These are phyloP conservation scores for Gephyroberyx darwinii DNA, from an alignment of 2,797 vertebrate genomes.

Conservation along the genomic window DNA sequence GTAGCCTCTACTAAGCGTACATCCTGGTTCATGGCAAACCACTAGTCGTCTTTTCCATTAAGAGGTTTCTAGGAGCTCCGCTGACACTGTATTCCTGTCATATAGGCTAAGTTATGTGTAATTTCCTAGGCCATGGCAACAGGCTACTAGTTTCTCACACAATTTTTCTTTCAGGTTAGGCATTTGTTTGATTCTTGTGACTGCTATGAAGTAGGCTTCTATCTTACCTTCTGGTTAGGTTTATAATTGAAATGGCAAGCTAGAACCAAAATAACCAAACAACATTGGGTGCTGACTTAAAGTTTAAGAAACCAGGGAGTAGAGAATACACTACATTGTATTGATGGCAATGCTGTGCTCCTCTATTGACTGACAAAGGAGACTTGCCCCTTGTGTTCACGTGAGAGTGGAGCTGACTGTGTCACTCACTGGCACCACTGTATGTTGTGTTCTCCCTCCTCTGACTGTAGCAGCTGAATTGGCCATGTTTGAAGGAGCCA, in stretches of 20 bases:
- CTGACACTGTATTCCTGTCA: neutral
- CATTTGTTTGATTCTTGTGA: constrained; percentile 7
- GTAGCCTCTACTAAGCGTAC: constrained; percentile 33
- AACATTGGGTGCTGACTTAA: constrained; percentile 1
- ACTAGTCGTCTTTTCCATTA: constrained; percentile 38
- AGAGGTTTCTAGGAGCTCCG: constrained; percentile 10
- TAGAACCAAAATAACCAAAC: constrained; percentile 52
- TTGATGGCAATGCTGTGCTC: constrained; percentile 25
- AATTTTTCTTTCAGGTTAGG: constrained; percentile 4
- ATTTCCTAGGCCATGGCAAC: neutral
- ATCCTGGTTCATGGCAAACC: constrained; percentile 43
- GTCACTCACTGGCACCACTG: constrained; percentile 40
- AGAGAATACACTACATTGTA: constrained; percentile 27
- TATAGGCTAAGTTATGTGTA: constrained; percentile 12
- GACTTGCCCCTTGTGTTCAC: constrained; percentile 43
- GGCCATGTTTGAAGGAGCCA: constrained; percentile 24
- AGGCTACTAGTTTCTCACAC: constrained; percentile 17
- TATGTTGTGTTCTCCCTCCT: constrained; percentile 30
- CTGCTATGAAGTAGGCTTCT: neutral
- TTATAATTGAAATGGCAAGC: constrained; percentile 47
- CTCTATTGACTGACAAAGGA: constrained; percentile 46
- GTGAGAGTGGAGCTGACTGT: constrained; percentile 43
- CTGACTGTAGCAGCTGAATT: constrained; percentile 26
- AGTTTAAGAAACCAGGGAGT: constrained; percentile 34
- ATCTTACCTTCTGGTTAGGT: constrained; percentile 24